Base-by-base conservation (phyloP, 2,113 vertebrate genomes). In the Arvicanthis niloticus region DNA sequence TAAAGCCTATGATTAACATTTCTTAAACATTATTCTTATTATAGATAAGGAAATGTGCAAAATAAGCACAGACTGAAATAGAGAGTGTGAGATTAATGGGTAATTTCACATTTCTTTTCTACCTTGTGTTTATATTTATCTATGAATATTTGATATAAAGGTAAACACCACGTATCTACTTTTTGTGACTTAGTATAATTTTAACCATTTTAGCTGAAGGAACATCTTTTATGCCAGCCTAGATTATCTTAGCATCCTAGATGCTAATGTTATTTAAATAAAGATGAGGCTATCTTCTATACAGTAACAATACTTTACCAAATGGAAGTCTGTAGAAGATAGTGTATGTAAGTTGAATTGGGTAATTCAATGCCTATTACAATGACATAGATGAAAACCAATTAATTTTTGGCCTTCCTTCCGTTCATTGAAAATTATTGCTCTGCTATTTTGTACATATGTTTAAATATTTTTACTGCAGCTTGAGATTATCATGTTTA, bases 181-280 rank as follows among this genome's bases (percentile, higher is more conserved):
- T 96, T 37, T 67, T 93, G 68, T 29, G 29, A 3, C 62, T 31
- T 87, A 93, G 86, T 80, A 67, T 11, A 76, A 34, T 45, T 92
- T 93, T 93, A 90, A 88, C 22, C 29, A 87, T 93, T 34, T 89
- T 93, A 72, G 40, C 53, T 93, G 45, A 90, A 96, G 78, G 2
- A 89, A 26, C 7, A 12, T 24, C 7, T 42, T 93, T 22, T 75
- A 73, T 73, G 72, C 21, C 21, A 21, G 22, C 13, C 29, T 84
- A 84, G 40, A 85, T 8, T 56, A 85, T 51, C 56, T 92, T 53
- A 73, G 68, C 19, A 68, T 29, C 51, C 89, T 53, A 86, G 42
- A 77, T 51, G n/a, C 68, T 86, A 75, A 13, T 81, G 2, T 68
- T 91, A 84, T 89, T 77, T 73, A 89, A 58, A 77, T 82, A 89